Conservation (phyloP, 1,140 invertebrate species). For the Lepidurus apus region DNA sequence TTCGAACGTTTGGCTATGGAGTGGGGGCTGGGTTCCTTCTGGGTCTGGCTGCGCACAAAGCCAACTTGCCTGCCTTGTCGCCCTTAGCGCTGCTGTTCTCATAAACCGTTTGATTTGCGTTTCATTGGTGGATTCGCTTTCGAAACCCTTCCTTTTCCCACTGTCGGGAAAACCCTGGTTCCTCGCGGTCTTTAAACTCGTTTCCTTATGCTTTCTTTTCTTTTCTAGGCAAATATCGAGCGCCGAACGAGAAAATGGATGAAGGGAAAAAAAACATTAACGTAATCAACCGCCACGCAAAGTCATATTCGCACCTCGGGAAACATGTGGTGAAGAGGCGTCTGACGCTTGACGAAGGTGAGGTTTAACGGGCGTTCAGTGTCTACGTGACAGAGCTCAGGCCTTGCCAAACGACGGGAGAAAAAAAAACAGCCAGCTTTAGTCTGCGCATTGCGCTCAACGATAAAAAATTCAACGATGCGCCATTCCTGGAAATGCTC, state of each 20-base stretch:
- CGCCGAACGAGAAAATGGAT: not conserved
- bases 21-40: not conserved
- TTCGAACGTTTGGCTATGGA: not conserved
- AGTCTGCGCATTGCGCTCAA: not conserved
- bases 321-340: not conserved
- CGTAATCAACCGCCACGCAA: not conserved
- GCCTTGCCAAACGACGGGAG: not conserved
- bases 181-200: not conserved
- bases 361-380: not conserved
- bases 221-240: not conserved
- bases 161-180: not conserved
- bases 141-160: not conserved
- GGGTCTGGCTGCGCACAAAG: not conserved
- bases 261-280: not conserved
- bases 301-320: not conserved
- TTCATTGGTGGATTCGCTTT: not conserved
- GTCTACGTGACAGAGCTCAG: conserved; percentile 9
- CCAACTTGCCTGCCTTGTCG: conserved; percentile 1
- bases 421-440: not conserved
- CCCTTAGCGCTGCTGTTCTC: conserved; percentile 12
- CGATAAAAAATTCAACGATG: not conserved
- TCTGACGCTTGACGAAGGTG: not conserved
- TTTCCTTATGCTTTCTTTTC: not conserved
- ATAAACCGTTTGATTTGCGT: not conserved
- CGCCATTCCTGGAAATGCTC: not conserved